Conservation (phyloP, 1,140 invertebrate species). For the Nephila pilipes region DNA sequence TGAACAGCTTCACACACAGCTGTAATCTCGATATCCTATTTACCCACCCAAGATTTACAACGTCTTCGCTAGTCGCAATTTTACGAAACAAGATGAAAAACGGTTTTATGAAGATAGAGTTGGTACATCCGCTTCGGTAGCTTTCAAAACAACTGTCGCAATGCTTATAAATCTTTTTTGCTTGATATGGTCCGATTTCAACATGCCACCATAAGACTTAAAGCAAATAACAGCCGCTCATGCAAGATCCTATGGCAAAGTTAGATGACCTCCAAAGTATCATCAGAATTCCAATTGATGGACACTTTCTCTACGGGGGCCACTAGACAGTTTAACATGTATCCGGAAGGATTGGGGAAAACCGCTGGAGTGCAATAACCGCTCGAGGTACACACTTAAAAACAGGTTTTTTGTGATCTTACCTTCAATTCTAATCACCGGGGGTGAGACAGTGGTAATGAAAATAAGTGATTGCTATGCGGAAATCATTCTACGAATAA, state of each 20-base stretch:
- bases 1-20: background rate
- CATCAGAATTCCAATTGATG: background rate
- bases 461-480: slow-evolving; percentile 18
- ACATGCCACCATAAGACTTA: background rate
- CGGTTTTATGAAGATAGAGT: background rate
- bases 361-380: background rate
- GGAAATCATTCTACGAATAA: background rate
- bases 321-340: background rate
- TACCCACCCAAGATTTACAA: background rate
- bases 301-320: slow-evolving; percentile 24
- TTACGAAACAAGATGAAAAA: background rate
- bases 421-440: background rate
- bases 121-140: background rate
- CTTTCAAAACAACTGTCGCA: background rate
- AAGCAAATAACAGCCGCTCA: background rate
- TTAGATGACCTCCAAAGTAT: background rate
- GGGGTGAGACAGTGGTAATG: slow-evolving; percentile 2
- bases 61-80: background rate
- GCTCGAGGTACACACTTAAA: background rate
- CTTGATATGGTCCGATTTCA: background rate
- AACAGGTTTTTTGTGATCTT: background rate
- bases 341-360: background rate
- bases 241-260: background rate
- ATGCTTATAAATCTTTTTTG: background rate
- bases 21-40: background rate